Evolutionary conservation across 1,140 invertebrate genomes (phyloP), one percentile per base, ranked within the genome.

Genomic region (Centruroides sculpturatus): DNA sequence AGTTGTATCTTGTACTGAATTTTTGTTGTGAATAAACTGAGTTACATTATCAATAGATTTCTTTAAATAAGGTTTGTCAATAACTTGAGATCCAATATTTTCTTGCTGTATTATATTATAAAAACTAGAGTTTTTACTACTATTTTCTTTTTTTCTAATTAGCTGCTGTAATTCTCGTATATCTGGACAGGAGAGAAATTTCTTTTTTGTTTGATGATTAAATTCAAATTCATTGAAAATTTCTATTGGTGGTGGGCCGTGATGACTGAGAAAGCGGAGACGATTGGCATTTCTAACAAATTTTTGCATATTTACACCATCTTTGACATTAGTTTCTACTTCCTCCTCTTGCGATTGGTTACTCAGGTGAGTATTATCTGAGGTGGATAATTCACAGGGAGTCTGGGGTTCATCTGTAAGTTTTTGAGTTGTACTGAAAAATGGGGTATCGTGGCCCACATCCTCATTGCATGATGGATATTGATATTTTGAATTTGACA

Each of bases 191-290:
- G 62, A 63, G 3, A 36, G 47, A 4, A 58, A 63, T 11, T 58
- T 54, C 8, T 11, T 6, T 0, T 52, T 23, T 34, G 50, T 52
- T 23, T 41, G 54, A 23, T 36, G 47, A n/a, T 36, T 12, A 9
- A 34, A 3, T 6, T 35, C n/a, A 56, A 12, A 53, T 59, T 69
- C 69, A 41, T 55, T 47, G 41, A 60, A 56, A 50, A 65, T 57
- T 47, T 65, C 64, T 8, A 41, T 41, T 23, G 47, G 68, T 46
- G 56, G 71, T 69, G 36, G 69, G 56, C 52, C 72, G 68, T 78
- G 79, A 56, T 85, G 78, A 72, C 82, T 85, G 70, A 82, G 79
- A 68, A 74, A 78, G 12, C 83, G 74, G n/a, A 83, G 73, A 13
- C 80, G 67, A 62, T 78, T 79, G 13, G 85, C 78, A 54, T 79